Evolutionary conservation across 1,140 invertebrate genomes (phyloP), one percentile per base, ranked within the genome.

Genomic region (Bombus sibiricus): DNA sequence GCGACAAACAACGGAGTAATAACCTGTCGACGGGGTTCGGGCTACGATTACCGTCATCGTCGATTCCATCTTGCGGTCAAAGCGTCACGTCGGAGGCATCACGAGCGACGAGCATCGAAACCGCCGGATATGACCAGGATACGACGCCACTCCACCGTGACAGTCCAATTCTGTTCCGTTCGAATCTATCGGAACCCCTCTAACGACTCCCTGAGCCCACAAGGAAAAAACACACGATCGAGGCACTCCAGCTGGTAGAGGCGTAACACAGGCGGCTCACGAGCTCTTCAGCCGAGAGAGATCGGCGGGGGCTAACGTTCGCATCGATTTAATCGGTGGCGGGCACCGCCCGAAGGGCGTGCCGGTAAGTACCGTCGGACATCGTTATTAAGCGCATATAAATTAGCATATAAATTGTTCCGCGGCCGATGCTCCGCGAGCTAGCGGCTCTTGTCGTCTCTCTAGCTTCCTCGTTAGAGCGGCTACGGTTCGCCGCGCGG

Each of bases 371-470:
- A 93, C 92, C 93, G 94, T 94, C 90, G 93, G 94, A 95, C 94
- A 95, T 95, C 93, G 94, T 95, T 95, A 95, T 95, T 95, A 95
- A 95, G 92, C 94, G 94, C 93, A 95, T 95, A 95, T 95, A 95
- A 95, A 95, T 95, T 95, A 95, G 94, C 95, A 95, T 95, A 95
- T 95, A 95, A 95, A 95, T 95, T 95, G 94, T 94, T 88, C 92
- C 83, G 88, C 89, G 85, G 73, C 81, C 86, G 86, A 88, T 77
- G 84, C 86, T 81, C 66, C 88, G 76, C 86, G 79, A 86, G 69
- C 83, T 32, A 64, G 69, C 85, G 68, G 71, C 43, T 39, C 47
- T 64, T 13, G 64, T 43, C 34, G 53, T 39, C 59, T 39, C 47
- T 37, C 62, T 86, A 77, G 78, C 71, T 81, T 71, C n/a, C 71